These are phyloP conservation scores for Mustela nigripes DNA, from an alignment of 2,113 vertebrate genomes.

Conservation along the genomic window DNA sequence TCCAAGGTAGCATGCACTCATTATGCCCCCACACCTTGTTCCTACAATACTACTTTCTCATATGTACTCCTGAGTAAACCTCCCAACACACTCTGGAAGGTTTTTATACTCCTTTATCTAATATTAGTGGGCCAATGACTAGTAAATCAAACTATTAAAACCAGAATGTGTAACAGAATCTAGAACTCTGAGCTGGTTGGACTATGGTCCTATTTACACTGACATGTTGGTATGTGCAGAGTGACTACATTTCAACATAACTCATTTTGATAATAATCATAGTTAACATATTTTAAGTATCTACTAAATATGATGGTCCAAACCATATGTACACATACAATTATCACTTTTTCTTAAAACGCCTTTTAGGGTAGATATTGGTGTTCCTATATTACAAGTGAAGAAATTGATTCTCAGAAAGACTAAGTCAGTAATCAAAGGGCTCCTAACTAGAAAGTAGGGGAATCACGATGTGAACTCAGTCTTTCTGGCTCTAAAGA, in stretches of 20 bases:
- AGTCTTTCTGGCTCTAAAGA: neutral
- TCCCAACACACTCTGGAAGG: neutral
- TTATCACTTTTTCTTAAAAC: neutral
- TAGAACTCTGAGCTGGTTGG: neutral
- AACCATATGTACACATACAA: neutral
- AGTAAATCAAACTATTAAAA: neutral
- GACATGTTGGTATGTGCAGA: neutral
- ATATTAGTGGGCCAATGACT: neutral
- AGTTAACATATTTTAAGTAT: constrained; percentile 5
- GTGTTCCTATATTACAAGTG: neutral
- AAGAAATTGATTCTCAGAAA: neutral
- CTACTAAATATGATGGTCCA: neutral
- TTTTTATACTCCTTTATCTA: neutral
- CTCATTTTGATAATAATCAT: neutral
- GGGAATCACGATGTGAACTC: neutral
- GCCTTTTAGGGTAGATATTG: neutral
- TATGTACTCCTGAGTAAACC: too few relatives aligned
- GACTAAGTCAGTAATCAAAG: neutral
- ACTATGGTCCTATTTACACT: neutral
- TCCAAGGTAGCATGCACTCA: neutral
- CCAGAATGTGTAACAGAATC: neutral
- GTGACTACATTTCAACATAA: neutral
- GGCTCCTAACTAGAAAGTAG: neutral
- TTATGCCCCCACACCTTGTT: neutral
- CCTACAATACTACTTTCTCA: neutral